Evolutionary conservation across 2,797 vertebrate species (phyloP).

Genomic region (Enteromius paludinosus): DNA sequence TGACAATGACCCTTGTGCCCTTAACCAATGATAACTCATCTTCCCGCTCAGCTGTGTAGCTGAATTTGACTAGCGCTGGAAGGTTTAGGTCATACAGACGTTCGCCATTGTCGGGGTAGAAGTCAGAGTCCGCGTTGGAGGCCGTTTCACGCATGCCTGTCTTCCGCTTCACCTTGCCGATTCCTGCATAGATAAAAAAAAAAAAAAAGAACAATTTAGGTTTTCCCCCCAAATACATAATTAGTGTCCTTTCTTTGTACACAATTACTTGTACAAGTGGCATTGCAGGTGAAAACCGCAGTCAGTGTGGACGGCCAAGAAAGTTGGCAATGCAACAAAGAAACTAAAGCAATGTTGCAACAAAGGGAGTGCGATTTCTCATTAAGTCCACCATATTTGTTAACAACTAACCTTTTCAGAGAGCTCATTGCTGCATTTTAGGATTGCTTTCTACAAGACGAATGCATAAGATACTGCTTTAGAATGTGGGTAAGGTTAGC

Average conservation of each 20-base stretch:
- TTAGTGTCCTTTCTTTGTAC: background rate
- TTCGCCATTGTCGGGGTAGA: slow-evolving; percentile 84
- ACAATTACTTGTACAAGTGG: background rate
- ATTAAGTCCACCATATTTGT: background rate
- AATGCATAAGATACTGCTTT: background rate
- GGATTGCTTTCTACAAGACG: background rate
- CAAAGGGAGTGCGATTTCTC: background rate
- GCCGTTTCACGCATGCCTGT: slow-evolving; percentile 85
- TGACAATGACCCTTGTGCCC: slow-evolving; percentile 89
- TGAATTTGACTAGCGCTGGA: slow-evolving; percentile 91
- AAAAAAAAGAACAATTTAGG: background rate
- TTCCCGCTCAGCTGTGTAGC: slow-evolving; percentile 88
- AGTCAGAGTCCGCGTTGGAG: slow-evolving; percentile 82
- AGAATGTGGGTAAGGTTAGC: background rate
- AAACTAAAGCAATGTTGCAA: background rate
- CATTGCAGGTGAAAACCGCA: background rate
- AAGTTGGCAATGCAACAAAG: background rate
- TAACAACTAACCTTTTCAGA: background rate
- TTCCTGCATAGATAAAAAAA: slow-evolving; percentile 73
- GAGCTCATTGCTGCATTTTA: background rate
- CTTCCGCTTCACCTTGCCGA: slow-evolving; percentile 90
- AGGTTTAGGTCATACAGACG: slow-evolving; percentile 90
- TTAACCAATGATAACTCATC: slow-evolving; percentile 91
- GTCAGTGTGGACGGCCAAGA: background rate
- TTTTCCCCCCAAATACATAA: background rate